phyloP scores from a whole-genome alignment of 2,113 vertebrate species.

The Macquaria australasica region DNA sequence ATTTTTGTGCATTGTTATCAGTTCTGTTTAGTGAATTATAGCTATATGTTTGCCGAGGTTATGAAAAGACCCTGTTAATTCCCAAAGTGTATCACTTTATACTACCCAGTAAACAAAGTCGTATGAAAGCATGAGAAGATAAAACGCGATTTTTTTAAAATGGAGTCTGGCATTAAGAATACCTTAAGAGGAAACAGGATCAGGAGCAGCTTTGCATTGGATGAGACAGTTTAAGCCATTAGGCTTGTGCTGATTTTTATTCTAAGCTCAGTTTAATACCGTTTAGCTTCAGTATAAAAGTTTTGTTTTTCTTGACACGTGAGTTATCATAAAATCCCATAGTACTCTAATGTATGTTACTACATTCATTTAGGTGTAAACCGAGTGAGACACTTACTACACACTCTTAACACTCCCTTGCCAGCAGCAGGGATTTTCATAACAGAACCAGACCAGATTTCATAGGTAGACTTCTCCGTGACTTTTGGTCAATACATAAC shows the following conservation, averaged over 20 bases:
- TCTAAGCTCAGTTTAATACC: slow-evolving; percentile 27
- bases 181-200: background rate
- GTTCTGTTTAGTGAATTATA: background rate
- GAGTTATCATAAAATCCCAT: background rate
- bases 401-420: slow-evolving; percentile 1
- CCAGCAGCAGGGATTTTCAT: slow-evolving; percentile 41
- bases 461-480: slow-evolving; percentile 7
- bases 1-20: background rate
- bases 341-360: slow-evolving; percentile 11
- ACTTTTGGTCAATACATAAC: background rate
- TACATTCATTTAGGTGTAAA: slow-evolving; percentile 17
- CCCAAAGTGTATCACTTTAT: accelerated
- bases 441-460: slow-evolving; percentile 19
- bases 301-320: background rate
- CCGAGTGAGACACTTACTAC: background rate
- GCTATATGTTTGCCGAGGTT: background rate
- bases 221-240: slow-evolving; percentile 34
- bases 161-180: background rate
- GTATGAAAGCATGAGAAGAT: too few species aligned
- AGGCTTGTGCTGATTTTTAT: slow-evolving; percentile 10
- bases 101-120: background rate
- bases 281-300: background rate
- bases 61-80: background rate
- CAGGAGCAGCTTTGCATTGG: slow-evolving; percentile 25
- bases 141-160: background rate